These are phyloP conservation scores for Operophtera brumata DNA, from an alignment of 2,888 invertebrate species.

Conservation along the genomic window DNA sequence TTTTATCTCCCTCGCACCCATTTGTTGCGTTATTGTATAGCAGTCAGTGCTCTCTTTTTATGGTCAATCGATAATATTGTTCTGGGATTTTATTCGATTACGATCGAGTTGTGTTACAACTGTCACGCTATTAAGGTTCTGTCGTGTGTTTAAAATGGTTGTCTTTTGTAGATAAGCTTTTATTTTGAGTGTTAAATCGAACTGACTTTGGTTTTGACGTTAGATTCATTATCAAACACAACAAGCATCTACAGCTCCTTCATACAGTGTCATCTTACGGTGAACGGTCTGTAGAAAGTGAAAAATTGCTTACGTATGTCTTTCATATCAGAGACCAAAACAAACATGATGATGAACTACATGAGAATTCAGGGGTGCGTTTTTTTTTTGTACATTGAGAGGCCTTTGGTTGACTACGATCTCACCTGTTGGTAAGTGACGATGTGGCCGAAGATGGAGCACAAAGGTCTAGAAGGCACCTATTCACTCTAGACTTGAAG, in stretches of 20 bases:
- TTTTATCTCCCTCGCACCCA: slow-evolving; percentile 46
- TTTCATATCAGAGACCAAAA: no score
- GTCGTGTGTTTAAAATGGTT: slow-evolving; percentile 31
- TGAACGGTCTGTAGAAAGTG: no score
- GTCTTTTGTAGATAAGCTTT: slow-evolving; percentile 27
- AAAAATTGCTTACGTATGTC: no score
- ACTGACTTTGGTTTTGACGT: slow-evolving; percentile 18
- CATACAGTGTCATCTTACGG: no score
- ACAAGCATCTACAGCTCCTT: not conserved
- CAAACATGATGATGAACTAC: no score
- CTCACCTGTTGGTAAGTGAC: no score
- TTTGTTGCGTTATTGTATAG: slow-evolving; percentile 54
- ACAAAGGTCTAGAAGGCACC: no score
- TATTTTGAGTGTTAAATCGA: slow-evolving; percentile 29
- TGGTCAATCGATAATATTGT: slow-evolving; percentile 65
- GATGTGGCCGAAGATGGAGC: no score
- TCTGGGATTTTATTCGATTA: slow-evolving; percentile 56
- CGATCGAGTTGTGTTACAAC: slow-evolving; percentile 52
- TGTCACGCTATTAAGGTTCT: slow-evolving; percentile 47
- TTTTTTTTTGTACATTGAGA: no score
- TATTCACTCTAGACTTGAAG: no score
- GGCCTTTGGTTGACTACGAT: no score
- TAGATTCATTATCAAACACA: not conserved
- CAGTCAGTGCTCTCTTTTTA: slow-evolving; percentile 50
- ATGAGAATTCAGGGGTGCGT: no score